These are phyloP conservation scores for Pemphredon lugubris DNA, from an alignment of 2,888 invertebrate genomes.

Conservation along the genomic window DNA sequence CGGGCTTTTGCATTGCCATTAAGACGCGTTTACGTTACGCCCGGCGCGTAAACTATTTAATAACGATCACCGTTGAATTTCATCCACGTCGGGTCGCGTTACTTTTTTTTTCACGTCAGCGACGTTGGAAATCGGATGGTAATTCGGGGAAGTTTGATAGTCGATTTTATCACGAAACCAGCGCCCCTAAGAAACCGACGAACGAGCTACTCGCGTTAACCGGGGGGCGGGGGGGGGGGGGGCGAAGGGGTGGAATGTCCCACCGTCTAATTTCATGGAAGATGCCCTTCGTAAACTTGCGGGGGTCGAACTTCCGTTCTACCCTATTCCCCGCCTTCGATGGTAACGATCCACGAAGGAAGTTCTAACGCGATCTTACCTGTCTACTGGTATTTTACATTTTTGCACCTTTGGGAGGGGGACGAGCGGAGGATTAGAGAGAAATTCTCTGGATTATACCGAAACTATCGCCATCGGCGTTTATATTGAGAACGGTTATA, in stretches of 20 bases:
- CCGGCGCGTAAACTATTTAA: too few species aligned
- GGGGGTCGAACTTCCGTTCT: slow-evolving; percentile 33
- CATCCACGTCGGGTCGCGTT: too few species aligned
- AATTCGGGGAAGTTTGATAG: slow-evolving; percentile 19
- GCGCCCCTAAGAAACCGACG: slow-evolving; percentile 36
- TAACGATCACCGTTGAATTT: too few species aligned
- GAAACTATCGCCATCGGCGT: too few species aligned
- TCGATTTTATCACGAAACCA: slow-evolving; percentile 18
- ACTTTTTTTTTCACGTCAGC: not conserved
- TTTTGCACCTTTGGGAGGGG: not conserved
- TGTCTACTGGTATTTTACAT: slow-evolving; percentile 5
- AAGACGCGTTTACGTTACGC: too few species aligned
- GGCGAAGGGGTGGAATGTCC: slow-evolving; percentile 13
- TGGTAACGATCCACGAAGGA: slow-evolving; percentile 25
- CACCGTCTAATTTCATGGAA: slow-evolving; percentile 47
- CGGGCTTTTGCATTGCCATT: too few species aligned
- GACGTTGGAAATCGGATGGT: not conserved
- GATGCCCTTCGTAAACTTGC: slow-evolving; percentile 42
- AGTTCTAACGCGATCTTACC: slow-evolving; percentile 25
- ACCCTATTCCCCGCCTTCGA: slow-evolving; percentile 15
- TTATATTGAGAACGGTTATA: too few species aligned
- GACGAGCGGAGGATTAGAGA: too few species aligned
- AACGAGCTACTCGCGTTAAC: slow-evolving; percentile 3
- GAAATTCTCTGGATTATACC: too few species aligned
- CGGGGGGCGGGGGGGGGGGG: slow-evolving; percentile 7